Conservation (phyloP, 1,140 invertebrate species). For the Drosophila sturtevanti region DNA sequence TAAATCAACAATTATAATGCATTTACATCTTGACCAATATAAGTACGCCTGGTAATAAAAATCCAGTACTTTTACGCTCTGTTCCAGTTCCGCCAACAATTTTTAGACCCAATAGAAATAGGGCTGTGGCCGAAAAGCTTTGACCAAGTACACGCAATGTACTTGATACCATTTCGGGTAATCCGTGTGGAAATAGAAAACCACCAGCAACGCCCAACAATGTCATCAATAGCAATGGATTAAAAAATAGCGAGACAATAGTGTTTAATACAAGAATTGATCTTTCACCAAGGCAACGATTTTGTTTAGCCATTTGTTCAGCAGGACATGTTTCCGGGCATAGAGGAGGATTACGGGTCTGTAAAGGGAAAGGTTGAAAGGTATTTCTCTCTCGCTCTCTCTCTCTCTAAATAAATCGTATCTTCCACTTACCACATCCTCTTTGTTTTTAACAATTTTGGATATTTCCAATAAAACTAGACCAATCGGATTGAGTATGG, state of each 20-base stretch:
- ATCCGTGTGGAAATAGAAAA: constrained; percentile 89
- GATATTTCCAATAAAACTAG: constrained; percentile 95
- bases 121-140: constrained; percentile 94
- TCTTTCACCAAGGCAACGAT: constrained; percentile 69
- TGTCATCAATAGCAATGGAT: constrained; percentile 97
- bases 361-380: background rate
- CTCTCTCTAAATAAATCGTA: background rate
- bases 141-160: constrained; percentile 92
- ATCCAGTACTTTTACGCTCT: constrained; percentile 52
- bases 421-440: constrained; percentile 49
- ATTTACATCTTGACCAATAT: constrained; percentile 93
- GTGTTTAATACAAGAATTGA: constrained; percentile 83
- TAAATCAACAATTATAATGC: no score
- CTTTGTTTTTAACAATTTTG: constrained; percentile 84
- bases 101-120: constrained; percentile 94
- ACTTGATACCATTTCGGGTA: constrained; percentile 89
- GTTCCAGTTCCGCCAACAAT: constrained; percentile 95
- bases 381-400: no score
- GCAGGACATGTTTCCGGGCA: constrained; percentile 77
- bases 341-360: constrained; percentile 61
- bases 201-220: constrained; percentile 94
- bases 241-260: constrained; percentile 89
- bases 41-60: constrained; percentile 91
- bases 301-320: constrained; percentile 66
- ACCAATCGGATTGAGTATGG: constrained; percentile 96